Evolutionary conservation across 2,888 invertebrate genomes (phyloP), one percentile per base, ranked within the genome.

Genomic region (Heliconius hortense): DNA sequence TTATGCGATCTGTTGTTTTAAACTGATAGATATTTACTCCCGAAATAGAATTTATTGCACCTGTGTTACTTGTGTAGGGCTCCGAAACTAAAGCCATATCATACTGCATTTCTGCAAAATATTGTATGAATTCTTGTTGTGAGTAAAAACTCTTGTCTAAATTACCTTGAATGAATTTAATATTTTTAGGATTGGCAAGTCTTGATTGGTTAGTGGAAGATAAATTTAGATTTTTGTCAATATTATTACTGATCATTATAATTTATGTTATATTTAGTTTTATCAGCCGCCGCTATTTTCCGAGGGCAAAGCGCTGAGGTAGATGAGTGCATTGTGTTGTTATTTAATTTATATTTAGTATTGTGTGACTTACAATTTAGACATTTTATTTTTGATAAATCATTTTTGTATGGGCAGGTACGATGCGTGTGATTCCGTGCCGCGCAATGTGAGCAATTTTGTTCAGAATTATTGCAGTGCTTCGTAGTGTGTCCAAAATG

Each of bases 401-500:
- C n/a, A 8, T 67, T 43, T 67, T 67, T 67, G 18, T n/a, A 4
- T 18, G 53, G 26, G 8, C 68, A 68, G 0, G 0, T 15, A 18
- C 43, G 4, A 48, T 48, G 48, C 10, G 2, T 7, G 21, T 69
- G 69, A 21, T 28, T 15, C 21, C 28, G 21, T 2, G 26, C 48
- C 18, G 69, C 48, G 10, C 48, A 69, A 28, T 56, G 69, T 8
- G 53, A 69, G 53, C 69, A 69, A 43, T 53, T 43, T 15, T 26
- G 5, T 43, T 69, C 26, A 28, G 18, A 2, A 18, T 69, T 53
- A 4, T 7, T 69, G 21, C 69, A 69, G 26, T 11, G 21, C 28
- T 53, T 69, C 7, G 21, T 24, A 8, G 69, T 56, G 69, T 69
- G 69, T 15, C 69, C 48, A 18, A 48, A 53, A 2, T 7, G 24